Evolutionary conservation across 2,888 invertebrate genomes (phyloP).

Genomic region (Calameuta pallipes): DNA sequence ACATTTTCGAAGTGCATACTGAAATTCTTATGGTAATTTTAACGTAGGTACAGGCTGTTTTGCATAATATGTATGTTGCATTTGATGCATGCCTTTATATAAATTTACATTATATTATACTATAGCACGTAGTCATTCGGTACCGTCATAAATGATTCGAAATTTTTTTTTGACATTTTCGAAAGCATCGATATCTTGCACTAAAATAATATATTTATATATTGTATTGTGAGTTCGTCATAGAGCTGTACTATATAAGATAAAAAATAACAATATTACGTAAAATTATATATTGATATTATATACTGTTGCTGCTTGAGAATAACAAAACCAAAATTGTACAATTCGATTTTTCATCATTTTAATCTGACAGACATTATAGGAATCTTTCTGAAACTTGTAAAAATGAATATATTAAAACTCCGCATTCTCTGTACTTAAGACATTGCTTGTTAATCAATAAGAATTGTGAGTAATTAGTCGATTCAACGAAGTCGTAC

Average conservation of each 20-base stretch:
- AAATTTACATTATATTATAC: neutral
- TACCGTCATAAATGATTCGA: neutral
- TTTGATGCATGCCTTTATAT: neutral
- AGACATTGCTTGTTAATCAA: neutral
- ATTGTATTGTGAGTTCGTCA: too few species aligned
- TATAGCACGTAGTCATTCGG: neutral
- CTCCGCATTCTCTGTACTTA: neutral
- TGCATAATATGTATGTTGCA: neutral
- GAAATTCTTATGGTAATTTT: neutral
- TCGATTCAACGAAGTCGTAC: neutral
- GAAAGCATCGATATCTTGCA: neutral
- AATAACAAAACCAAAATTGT: neutral
- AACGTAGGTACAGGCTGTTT: neutral
- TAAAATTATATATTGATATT: neutral
- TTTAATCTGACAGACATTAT: neutral
- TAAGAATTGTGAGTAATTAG: neutral
- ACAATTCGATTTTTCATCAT: neutral
- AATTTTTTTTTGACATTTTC: neutral
- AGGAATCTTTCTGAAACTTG: neutral
- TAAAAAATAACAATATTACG: neutral
- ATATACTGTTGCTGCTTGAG: neutral
- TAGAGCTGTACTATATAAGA: too few species aligned
- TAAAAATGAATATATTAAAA: neutral
- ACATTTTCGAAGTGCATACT: neutral
- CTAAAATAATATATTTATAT: neutral